Conservation (phyloP, 2,888 invertebrate species). For the Ischnura elegans region DNA sequence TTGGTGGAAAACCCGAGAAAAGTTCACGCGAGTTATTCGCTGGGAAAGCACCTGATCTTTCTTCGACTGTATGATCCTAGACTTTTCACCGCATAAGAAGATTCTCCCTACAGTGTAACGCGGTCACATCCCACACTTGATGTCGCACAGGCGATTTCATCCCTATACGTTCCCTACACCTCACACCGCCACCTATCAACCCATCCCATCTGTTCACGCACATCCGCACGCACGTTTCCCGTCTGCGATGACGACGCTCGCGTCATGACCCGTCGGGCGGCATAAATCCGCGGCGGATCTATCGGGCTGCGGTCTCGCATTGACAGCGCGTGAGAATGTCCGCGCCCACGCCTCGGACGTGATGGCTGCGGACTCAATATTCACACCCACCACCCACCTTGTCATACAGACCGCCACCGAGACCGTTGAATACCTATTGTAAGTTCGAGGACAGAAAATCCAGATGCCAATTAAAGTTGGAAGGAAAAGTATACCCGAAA, state of each 20-base stretch:
- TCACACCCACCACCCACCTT: no score
- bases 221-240: background rate
- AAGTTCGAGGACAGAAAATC: no score
- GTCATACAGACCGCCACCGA: no score
- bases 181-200: background rate
- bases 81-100: no score
- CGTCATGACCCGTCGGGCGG: constrained; percentile 45
- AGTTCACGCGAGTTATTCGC: no score
- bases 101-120: no score
- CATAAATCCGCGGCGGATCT: constrained; percentile 39
- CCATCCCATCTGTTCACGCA: background rate
- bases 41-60: no score
- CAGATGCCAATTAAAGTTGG: no score
- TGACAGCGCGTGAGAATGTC: constrained; percentile 55
- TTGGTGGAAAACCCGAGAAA: no score
- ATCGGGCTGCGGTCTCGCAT: background rate
- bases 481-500: no score
- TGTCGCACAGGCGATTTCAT: background rate
- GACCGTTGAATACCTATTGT: no score
- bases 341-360: constrained; percentile 21
- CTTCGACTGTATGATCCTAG: no score
- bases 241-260: background rate
- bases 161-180: background rate
- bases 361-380: background rate
- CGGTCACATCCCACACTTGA: background rate